phyloP scores from a whole-genome alignment of 2,888 invertebrate species.

The Drosophila neutralis region DNA sequence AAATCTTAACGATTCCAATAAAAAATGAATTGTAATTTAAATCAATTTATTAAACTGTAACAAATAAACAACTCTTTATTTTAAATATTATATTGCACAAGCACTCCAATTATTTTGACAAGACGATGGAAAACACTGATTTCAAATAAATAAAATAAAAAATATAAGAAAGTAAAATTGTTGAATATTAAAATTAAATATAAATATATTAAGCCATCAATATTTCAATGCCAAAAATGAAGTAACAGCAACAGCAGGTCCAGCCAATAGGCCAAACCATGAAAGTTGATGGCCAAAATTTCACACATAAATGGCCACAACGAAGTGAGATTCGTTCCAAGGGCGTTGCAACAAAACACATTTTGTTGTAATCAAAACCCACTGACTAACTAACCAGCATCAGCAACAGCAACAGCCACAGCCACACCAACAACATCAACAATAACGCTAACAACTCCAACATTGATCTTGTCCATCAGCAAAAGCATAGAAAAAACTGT shows the following conservation, averaged over 20 bases:
- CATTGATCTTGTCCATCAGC: constrained; percentile 72
- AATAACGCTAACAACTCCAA: constrained; percentile 11
- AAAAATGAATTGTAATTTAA: background rate
- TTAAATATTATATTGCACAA: background rate
- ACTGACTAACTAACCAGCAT: constrained; percentile 55
- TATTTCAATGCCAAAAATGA: background rate
- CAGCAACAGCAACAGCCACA: constrained; percentile 11
- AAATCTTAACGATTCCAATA: background rate
- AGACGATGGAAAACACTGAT: background rate
- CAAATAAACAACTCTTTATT: background rate
- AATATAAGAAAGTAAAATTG: rapidly evolving
- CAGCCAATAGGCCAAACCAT: constrained; percentile 1
- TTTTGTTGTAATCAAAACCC: constrained; percentile 53
- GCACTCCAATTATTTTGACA: background rate
- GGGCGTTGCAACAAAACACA: constrained; percentile 56
- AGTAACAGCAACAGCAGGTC: background rate
- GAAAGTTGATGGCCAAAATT: constrained; percentile 29
- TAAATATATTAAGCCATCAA: background rate
- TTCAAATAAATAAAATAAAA: background rate
- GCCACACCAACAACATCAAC: background rate
- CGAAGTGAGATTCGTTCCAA: constrained; percentile 70
- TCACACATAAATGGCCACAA: constrained; percentile 53
- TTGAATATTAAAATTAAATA: background rate
- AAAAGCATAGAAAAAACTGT: constrained; percentile 16
- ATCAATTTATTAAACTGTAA: background rate